phyloP scores from a whole-genome alignment of 2,113 vertebrate genomes.

The Thalassoma bifasciatum region DNA sequence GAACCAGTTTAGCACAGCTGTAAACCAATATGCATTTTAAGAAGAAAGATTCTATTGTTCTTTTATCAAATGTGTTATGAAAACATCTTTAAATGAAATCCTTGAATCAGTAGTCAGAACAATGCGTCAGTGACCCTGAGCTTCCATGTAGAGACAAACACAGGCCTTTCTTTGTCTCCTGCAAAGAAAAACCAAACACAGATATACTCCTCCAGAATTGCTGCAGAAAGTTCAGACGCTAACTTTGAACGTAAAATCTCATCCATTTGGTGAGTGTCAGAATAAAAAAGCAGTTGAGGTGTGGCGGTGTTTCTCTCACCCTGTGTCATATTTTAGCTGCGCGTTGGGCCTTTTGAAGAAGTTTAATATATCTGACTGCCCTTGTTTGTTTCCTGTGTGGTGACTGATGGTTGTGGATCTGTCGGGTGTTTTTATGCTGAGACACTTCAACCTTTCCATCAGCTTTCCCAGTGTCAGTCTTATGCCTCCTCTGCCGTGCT shows the following conservation, averaged over 20 bases:
- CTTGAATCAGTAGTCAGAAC: no score
- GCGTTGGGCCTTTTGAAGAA: slow-evolving; percentile 55
- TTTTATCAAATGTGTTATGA: background rate
- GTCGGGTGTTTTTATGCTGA: slow-evolving; percentile 71
- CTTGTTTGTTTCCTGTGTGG: slow-evolving; percentile 61
- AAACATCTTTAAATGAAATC: no score
- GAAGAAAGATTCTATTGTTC: no score
- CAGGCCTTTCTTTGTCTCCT: background rate
- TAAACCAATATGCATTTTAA: no score
- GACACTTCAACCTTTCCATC: slow-evolving; percentile 71
- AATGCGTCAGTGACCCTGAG: no score
- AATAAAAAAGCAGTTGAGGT: slow-evolving; percentile 46
- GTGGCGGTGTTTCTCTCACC: slow-evolving; percentile 49
- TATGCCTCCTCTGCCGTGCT: slow-evolving; percentile 62
- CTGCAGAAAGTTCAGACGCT: slow-evolving; percentile 25
- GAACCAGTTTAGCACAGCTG: no score
- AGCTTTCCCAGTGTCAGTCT: slow-evolving; percentile 71
- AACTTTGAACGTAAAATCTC: slow-evolving; percentile 48
- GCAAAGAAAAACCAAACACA: background rate
- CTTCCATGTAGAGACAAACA: no score
- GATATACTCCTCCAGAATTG: slow-evolving; percentile 18
- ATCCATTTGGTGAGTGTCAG: slow-evolving; percentile 55
- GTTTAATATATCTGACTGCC: slow-evolving; percentile 68
- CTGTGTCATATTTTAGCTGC: slow-evolving; percentile 45
- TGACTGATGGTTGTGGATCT: slow-evolving; percentile 73